A percentile compares a stretch with the other conserved stretches of the same genome.
Evolutionary conservation across 2,888 invertebrate genomes (phyloP).

Genomic region (Himalopsyche anomala): DNA sequence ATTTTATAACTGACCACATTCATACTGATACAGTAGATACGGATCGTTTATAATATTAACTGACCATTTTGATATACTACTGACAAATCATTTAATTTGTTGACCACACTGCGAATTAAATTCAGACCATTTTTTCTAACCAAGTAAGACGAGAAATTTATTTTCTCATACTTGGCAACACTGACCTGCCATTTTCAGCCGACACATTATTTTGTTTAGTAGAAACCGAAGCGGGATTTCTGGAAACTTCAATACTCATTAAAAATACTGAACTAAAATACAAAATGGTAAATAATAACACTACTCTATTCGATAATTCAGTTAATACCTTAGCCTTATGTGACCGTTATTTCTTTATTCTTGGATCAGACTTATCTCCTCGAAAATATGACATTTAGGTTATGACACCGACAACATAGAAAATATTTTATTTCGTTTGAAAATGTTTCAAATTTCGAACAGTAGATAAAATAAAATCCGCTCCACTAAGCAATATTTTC

Average conservation of each 20-base stretch:
- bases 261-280: not conserved
- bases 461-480: too few species aligned
- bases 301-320: not conserved
- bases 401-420: constrained; percentile 28
- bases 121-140: too few species aligned
- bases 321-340: not conserved
- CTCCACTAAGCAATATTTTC: too few species aligned
- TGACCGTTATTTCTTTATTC: not conserved
- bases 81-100: too few species aligned
- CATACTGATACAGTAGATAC: too few species aligned
- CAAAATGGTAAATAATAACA: not conserved
- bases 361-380: not conserved
- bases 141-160: too few species aligned
- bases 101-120: too few species aligned
- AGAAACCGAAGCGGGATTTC: constrained; percentile 2
- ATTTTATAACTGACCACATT: too few species aligned
- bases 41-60: too few species aligned
- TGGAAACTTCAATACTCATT: not conserved
- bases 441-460: not conserved
- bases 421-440: not conserved
- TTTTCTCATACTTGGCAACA: not conserved
- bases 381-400: constrained; percentile 19
- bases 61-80: too few species aligned
- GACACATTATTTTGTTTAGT: constrained; percentile 41
- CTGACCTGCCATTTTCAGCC: constrained; percentile 1